Conservation (phyloP, 2,113 vertebrate genomes). For the Xiphophorus hellerii region DNA sequence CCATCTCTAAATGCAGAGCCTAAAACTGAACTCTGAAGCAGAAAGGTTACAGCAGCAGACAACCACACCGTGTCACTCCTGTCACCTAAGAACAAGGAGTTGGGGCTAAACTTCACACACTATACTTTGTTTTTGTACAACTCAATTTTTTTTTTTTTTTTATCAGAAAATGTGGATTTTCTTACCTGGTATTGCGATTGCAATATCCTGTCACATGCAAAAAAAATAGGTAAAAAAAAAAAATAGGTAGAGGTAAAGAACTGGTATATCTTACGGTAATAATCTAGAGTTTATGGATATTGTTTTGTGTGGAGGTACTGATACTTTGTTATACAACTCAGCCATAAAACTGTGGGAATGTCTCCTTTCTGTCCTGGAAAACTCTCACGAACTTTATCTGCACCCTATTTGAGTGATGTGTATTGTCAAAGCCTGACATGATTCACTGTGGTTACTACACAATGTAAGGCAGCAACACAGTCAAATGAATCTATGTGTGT, state of each 20-base stretch:
- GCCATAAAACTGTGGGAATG: background rate
- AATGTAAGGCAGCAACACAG: slow-evolving; percentile 7
- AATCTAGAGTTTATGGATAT: background rate
- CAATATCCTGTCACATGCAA: background rate
- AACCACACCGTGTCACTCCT: too few species aligned
- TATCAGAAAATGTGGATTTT: too few species aligned
- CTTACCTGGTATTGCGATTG: too few species aligned
- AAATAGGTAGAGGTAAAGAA: background rate
- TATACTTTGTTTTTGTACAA: too few species aligned
- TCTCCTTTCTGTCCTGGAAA: slow-evolving; percentile 1
- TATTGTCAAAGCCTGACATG: background rate
- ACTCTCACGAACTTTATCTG: slow-evolving; percentile 14
- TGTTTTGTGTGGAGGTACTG: too few species aligned
- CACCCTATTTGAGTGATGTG: slow-evolving; percentile 3
- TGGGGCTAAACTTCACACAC: too few species aligned
- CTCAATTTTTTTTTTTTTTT: too few species aligned
- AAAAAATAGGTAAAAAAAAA: background rate
- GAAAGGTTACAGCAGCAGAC: too few species aligned
- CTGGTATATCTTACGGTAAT: background rate
- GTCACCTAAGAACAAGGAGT: too few species aligned
- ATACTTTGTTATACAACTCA: background rate
- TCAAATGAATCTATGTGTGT: background rate
- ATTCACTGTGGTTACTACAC: background rate
- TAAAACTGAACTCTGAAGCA: too few species aligned
- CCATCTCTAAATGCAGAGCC: too few species aligned